Base-by-base conservation (phyloP, 2,113 vertebrate genomes). In the Megaceryle maxima region DNA sequence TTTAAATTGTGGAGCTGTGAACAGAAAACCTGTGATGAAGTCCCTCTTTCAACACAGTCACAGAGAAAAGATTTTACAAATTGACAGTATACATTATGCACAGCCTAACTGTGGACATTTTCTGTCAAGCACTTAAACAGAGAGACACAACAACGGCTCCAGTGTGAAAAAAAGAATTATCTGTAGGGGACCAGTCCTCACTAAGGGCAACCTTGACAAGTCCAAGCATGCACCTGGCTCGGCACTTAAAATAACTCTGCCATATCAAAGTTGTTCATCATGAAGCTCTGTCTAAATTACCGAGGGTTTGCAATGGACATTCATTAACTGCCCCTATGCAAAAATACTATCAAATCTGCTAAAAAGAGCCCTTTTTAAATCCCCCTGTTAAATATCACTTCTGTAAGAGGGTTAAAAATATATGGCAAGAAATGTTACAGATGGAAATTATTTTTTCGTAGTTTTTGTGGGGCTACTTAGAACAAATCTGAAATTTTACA, bases 71-170 rank as follows among this genome's bases (percentile, higher is more conserved):
- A 94, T 91, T 90, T 96, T 50, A 59, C 92, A 87, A 85, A 89
- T 66, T 89, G 88, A 76, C 91, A 94, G 87, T 67, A 46, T 77
- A 59, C 81, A 89, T 95, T 95, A 87, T 70, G 92, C 57, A 80
- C 92, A 92, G 95, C 72, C 94, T 26, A 95, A 93, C 92, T 87
- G 95, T 77, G 96, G 96, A 89, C 81, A 39, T 92, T 91, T 96
- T 88, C 90, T 97, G 92, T 95, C 95, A 94, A 95, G 94, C 78
- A 86, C 93, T 92, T 96, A 72, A 89, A 77, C 75, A 94, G 51
- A 92, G 77, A 97, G 89, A 94, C 84, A 91, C 72, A 93, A 96
- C 80, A 97, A 95, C 11, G n/a, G 85, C 96, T 91, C 92, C 89
- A 93, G 94, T 70, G 92, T 92, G 96, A 93, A 92, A 94, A 37